phyloP scores from a whole-genome alignment of 2,113 vertebrate species.

The Pao palembangensis region DNA sequence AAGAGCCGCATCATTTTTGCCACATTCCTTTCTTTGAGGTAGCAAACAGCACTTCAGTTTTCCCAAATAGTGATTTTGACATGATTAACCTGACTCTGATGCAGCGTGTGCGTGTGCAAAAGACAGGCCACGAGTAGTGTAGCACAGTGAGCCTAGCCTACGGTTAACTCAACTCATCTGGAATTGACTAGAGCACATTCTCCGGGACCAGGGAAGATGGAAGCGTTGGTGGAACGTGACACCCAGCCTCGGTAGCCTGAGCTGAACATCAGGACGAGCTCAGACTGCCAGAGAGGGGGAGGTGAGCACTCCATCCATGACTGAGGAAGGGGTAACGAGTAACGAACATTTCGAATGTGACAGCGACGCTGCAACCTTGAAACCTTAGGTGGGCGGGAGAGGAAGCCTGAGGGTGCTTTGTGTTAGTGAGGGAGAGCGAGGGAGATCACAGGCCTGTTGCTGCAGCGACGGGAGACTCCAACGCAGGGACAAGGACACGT shows the following conservation, averaged over 20 bases:
- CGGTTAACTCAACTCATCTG: no score
- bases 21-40: no score
- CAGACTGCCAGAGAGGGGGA: slow-evolving; percentile 37
- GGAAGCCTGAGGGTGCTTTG: slow-evolving; percentile 57
- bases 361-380: slow-evolving; percentile 64
- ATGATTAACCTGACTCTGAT: no score
- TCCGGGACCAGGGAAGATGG: not conserved
- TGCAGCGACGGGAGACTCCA: slow-evolving; percentile 44
- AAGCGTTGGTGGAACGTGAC: not conserved
- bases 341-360: slow-evolving; percentile 38
- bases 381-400: slow-evolving; percentile 59
- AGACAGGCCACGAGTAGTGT: no score
- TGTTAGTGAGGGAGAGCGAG: slow-evolving; percentile 42
- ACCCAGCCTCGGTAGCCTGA: slow-evolving; percentile 31
- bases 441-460: slow-evolving; percentile 58
- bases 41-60: no score
- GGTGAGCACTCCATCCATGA: slow-evolving; percentile 42
- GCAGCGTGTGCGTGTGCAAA: no score
- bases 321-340: slow-evolving; percentile 14
- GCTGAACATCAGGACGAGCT: slow-evolving; percentile 37
- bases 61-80: no score
- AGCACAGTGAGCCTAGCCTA: no score
- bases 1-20: no score
- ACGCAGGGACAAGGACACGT: slow-evolving; percentile 50
- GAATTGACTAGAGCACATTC: no score